Percentiles rank a stretch among this genome's conserved stretches.
Evolutionary conservation across 2,797 vertebrate genomes (phyloP).

Genomic region (Thripadectes ignobilis): DNA sequence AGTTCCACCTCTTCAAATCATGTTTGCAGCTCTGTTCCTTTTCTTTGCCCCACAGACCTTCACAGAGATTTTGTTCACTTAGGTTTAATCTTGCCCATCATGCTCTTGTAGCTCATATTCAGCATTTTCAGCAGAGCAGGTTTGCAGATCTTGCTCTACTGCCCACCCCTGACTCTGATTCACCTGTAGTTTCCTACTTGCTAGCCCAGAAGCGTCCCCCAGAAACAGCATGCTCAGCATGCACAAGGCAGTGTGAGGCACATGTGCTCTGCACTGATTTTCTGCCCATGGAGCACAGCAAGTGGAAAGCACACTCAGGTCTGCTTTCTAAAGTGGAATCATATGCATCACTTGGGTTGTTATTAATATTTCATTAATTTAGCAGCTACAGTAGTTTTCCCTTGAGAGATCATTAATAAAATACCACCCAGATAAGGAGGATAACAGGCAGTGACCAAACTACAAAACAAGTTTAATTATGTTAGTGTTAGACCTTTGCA

Average conservation of each 20-base stretch:
- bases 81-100: fast-evolving
- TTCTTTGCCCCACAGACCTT: neutral
- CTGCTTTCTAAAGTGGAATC: constrained; percentile 32
- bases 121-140: neutral
- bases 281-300: neutral
- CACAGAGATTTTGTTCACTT: neutral
- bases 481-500: constrained; percentile 60
- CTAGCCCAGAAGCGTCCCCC: neutral
- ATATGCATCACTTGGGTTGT: constrained; percentile 12
- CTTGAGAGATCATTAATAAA: constrained; percentile 84
- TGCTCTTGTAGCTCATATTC: neutral
- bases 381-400: constrained; percentile 73
- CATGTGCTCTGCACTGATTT: fast-evolving
- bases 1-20: neutral
- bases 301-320: constrained; percentile 22
- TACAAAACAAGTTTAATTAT: constrained; percentile 77
- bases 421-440: constrained; percentile 80
- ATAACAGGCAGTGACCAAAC: constrained; percentile 75
- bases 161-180: neutral
- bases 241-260: neutral
- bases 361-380: constrained; percentile 80
- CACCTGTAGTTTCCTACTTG: neutral
- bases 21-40: neutral
- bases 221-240: fast-evolving
- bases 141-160: neutral